Conservation (phyloP, 2,888 invertebrate genomes). For the Rhodophaea formosa region DNA sequence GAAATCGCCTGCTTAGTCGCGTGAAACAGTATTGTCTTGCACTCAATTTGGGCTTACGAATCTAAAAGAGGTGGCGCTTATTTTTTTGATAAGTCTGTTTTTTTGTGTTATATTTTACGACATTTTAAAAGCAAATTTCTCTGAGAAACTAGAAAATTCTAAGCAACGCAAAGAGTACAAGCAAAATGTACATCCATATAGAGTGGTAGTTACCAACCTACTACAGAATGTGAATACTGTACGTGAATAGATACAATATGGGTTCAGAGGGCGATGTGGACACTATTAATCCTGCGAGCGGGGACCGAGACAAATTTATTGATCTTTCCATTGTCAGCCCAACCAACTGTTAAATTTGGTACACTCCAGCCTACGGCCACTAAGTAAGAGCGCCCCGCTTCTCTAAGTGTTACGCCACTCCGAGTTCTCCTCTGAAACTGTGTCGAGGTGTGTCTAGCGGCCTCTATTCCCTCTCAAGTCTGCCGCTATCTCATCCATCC, state of each 20-base stretch:
- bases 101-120: not conserved
- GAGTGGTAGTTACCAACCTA: not conserved
- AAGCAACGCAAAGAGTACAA: too few relatives aligned
- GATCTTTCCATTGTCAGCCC: constrained; percentile 18
- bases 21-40: constrained; percentile 44
- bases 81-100: not conserved
- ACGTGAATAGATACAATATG: constrained; percentile 1
- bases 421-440: constrained; percentile 33
- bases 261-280: constrained; percentile 11
- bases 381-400: constrained; percentile 15
- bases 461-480: constrained; percentile 42
- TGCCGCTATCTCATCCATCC: constrained; percentile 57
- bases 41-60: constrained; percentile 38
- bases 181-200: not conserved
- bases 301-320: constrained; percentile 14
- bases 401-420: constrained; percentile 32
- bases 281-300: constrained; percentile 14
- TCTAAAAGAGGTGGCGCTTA: constrained; percentile 31
- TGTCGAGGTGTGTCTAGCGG: constrained; percentile 39
- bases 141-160: too few relatives aligned
- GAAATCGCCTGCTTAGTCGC: constrained; percentile 55
- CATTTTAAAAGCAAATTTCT: too few relatives aligned
- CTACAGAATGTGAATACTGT: not conserved
- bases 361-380: constrained; percentile 9
- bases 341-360: constrained; percentile 14